These are phyloP conservation scores for Chrysodeixis includens DNA, from an alignment of 2,888 invertebrate genomes.

Conservation along the genomic window DNA sequence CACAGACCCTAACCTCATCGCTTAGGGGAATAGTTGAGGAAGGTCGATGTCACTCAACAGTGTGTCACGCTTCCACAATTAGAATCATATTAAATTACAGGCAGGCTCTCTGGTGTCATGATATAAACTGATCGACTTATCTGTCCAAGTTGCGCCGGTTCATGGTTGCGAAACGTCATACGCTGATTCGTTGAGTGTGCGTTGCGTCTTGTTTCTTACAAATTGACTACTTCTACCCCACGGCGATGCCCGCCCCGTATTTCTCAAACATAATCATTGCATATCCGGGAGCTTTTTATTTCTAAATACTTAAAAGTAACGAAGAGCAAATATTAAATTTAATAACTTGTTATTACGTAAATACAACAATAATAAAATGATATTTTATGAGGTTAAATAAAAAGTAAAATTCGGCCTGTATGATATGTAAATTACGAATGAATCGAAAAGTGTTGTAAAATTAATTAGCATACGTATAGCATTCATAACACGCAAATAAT, in stretches of 20 bases:
- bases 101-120: not conserved
- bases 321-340: not conserved
- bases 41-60: too few species aligned
- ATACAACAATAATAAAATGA: not conserved
- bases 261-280: constrained; percentile 38
- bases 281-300: constrained; percentile 37
- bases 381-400: not conserved
- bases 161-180: constrained; percentile 59
- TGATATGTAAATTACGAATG: not conserved
- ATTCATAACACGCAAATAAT: not conserved
- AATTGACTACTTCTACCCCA: constrained; percentile 44
- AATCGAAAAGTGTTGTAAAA: not conserved
- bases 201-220: constrained; percentile 58
- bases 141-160: constrained; percentile 30
- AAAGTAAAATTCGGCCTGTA: not conserved
- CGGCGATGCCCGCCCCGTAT: constrained; percentile 45
- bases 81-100: too few species aligned
- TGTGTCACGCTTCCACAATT: too few species aligned
- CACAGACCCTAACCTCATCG: too few species aligned
- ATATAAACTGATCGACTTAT: constrained; percentile 70
- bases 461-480: not conserved
- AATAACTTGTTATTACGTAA: constrained; percentile 3
- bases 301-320: constrained; percentile 5
- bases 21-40: too few species aligned
- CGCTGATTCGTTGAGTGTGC: constrained; percentile 32